These are phyloP conservation scores for Halocaridina rubra DNA, from an alignment of 2,888 invertebrate genomes.

Conservation along the genomic window DNA sequence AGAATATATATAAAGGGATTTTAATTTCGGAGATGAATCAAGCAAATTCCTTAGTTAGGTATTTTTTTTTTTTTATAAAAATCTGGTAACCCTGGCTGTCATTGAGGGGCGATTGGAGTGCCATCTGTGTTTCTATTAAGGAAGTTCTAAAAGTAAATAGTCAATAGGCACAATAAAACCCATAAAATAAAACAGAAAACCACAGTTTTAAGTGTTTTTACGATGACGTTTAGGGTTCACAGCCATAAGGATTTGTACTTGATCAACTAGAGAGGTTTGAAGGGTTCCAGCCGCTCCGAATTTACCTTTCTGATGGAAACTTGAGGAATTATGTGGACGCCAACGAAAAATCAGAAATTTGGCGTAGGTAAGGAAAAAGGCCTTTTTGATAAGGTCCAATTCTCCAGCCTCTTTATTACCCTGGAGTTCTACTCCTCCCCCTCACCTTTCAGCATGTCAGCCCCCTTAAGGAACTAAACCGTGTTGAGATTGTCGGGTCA, in stretches of 20 bases:
- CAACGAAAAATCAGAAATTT: constrained; percentile 66
- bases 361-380: constrained; percentile 67
- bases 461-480: no score
- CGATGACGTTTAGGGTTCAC: not conserved
- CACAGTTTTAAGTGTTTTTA: constrained; percentile 14
- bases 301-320: constrained; percentile 18
- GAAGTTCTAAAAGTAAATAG: constrained; percentile 47
- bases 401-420: no score
- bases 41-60: no score
- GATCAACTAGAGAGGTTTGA: not conserved
- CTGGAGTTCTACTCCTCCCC: no score
- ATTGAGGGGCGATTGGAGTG: not conserved
- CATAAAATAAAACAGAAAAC: constrained; percentile 1
- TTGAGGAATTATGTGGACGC: constrained; percentile 66
- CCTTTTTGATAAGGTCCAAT: no score
- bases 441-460: no score
- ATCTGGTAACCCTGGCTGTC: not conserved
- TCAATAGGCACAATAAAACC: constrained; percentile 35
- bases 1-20: not conserved
- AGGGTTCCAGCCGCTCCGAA: not conserved
- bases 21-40: not conserved
- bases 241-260: not conserved
- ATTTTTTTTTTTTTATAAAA: not conserved
- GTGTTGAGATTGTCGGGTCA: no score
- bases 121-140: not conserved